A percentile compares a stretch with the other conserved stretches of the same genome.
Conservation (phyloP, 1,140 invertebrate genomes). For the Caerostris extrusa region DNA sequence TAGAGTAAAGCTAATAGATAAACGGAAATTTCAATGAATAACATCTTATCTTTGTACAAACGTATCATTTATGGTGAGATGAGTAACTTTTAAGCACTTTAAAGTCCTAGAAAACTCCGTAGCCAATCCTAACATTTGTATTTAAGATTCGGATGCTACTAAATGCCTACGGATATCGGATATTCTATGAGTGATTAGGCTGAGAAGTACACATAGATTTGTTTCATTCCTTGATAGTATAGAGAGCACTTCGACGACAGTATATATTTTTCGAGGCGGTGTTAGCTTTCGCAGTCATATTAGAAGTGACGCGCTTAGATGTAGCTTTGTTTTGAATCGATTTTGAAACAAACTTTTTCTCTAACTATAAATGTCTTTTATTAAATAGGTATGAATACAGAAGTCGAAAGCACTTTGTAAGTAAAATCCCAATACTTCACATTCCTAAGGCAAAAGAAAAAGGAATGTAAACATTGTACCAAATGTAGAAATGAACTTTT, state of each 20-base stretch:
- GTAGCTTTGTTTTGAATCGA: conserved; percentile 24
- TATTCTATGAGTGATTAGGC: conserved; percentile 13
- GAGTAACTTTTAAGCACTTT: conserved; percentile 66
- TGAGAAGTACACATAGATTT: conserved; percentile 37
- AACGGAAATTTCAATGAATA: conserved; percentile 3
- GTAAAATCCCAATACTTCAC: conserved; percentile 69
- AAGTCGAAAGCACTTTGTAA: conserved; percentile 56
- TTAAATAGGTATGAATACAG: conserved; percentile 41
- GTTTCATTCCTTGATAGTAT: conserved; percentile 39
- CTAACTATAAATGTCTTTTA: conserved; percentile 72
- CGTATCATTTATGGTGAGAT: conserved; percentile 21
- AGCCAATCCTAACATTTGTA: conserved; percentile 27
- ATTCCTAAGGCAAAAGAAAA: conserved; percentile 30
- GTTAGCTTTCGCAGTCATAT: conserved; percentile 35
- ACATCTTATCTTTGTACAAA: conserved; percentile 37
- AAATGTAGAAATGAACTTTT: conserved; percentile 35
- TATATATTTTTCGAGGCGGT: conserved; percentile 42
- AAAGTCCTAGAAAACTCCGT: conserved; percentile 43
- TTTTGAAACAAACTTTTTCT: conserved; percentile 70
- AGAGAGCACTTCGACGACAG: conserved; percentile 33
- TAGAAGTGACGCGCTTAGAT: conserved; percentile 4
- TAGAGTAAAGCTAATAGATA: not conserved
- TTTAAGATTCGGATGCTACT: conserved; percentile 55
- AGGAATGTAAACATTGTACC: conserved; percentile 42
- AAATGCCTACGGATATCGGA: conserved; percentile 40